Evolutionary conservation across 2,888 invertebrate genomes (phyloP).

Genomic region (Lymantria monacha): DNA sequence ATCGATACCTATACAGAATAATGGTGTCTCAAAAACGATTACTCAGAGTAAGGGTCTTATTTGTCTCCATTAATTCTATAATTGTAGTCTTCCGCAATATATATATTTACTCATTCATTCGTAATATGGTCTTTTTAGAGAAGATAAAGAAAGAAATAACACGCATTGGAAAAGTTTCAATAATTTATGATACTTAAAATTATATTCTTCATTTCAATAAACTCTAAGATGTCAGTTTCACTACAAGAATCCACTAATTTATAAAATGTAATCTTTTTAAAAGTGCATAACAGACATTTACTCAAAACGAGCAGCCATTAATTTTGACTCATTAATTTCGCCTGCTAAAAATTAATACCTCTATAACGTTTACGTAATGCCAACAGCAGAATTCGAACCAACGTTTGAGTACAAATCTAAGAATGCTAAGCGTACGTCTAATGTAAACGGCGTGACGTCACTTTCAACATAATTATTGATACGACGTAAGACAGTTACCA

Average conservation of each 20-base stretch:
- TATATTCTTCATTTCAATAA: not conserved
- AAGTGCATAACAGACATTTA: not conserved
- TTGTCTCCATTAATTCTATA: too few relatives aligned
- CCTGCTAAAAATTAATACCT: not conserved
- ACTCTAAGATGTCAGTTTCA: not conserved
- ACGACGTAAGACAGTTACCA: not conserved
- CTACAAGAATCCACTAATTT: not conserved
- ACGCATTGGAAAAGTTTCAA: too few relatives aligned
- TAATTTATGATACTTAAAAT: not conserved
- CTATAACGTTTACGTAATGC: not conserved
- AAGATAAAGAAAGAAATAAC: too few relatives aligned
- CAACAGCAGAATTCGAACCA: not conserved
- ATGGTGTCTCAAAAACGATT: too few relatives aligned
- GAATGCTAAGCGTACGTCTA: not conserved
- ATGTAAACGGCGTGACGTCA: not conserved
- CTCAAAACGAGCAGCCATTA: not conserved
- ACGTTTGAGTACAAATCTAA: not conserved
- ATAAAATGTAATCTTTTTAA: not conserved
- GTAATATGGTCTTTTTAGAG: too few relatives aligned
- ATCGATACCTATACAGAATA: too few relatives aligned
- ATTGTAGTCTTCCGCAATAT: too few relatives aligned
- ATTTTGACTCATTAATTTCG: not conserved
- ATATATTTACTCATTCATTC: too few relatives aligned
- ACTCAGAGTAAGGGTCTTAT: too few relatives aligned
- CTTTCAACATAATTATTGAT: conserved; percentile 2